Conservation (phyloP, 92 coral and sea anemone species). For the Parazoanthus atlanticus region DNA sequence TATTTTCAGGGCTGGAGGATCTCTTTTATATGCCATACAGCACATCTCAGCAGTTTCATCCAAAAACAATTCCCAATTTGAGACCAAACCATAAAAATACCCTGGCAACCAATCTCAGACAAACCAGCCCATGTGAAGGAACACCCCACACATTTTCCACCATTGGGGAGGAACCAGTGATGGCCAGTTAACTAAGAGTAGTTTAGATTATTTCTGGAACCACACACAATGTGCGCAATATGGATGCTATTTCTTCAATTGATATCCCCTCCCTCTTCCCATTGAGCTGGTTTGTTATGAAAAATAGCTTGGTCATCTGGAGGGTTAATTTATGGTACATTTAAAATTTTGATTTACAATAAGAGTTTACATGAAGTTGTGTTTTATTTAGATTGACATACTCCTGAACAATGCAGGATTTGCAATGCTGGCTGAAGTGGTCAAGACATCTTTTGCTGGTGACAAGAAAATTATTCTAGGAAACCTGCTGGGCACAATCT, state of each 20-base stretch:
- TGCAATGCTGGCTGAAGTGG: conserved; percentile 50
- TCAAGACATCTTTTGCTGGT: conserved; percentile 52
- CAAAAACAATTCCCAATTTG: too few species aligned
- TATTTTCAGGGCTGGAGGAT: too few species aligned
- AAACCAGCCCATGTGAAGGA: too few species aligned
- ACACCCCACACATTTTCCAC: background rate
- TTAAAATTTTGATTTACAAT: background rate
- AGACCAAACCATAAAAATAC: too few species aligned
- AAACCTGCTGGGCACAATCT: conserved; percentile 56
- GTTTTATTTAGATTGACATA: conserved; percentile 48
- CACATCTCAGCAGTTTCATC: too few species aligned
- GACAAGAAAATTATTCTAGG: conserved; percentile 53
- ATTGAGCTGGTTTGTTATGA: too few species aligned
- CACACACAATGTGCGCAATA: background rate
- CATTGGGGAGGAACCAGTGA: background rate
- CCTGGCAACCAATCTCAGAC: too few species aligned
- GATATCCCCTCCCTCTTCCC: too few species aligned
- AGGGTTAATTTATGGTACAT: background rate
- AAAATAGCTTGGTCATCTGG: too few species aligned
- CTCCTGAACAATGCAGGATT: conserved; percentile 59
- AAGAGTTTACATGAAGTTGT: background rate
- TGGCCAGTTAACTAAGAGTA: background rate
- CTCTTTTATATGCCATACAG: too few species aligned
- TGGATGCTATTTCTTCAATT: background rate
- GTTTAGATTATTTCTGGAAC: background rate